phyloP scores from a whole-genome alignment of 2,113 vertebrate species.

The Cebidichthys violaceus region DNA sequence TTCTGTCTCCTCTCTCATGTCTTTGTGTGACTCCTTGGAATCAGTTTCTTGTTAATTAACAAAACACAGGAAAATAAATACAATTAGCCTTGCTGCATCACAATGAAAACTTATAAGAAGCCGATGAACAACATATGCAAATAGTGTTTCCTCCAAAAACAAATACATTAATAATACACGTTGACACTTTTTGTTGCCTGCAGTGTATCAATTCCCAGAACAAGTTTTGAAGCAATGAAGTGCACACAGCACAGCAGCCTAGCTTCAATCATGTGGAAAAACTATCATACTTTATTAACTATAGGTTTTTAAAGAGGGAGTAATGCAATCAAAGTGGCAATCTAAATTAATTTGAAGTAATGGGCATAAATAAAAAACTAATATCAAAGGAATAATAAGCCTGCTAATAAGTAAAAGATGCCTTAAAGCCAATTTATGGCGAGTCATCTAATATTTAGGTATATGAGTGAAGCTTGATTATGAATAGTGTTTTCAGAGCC shows the following conservation, averaged over 20 bases:
- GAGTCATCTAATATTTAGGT: constrained; percentile 1
- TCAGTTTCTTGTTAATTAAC: neutral
- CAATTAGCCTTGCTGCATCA: neutral
- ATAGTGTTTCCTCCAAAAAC: neutral
- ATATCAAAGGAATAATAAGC: neutral
- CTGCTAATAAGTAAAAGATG: neutral
- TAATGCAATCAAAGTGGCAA: neutral
- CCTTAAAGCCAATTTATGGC: neutral
- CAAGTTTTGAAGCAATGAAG: constrained; percentile 3
- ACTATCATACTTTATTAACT: neutral
- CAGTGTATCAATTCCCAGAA: constrained; percentile 11
- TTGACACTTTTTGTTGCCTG: constrained; percentile 9
- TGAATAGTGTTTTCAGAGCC: constrained; percentile 1
- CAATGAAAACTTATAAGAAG: neutral
- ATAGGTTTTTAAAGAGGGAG: neutral
- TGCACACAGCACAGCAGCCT: neutral
- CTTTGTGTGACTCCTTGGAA: neutral
- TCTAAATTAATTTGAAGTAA: neutral
- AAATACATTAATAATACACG: constrained; percentile 26
- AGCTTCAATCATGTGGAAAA: neutral
- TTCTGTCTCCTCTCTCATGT: neutral
- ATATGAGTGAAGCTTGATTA: constrained; percentile 17
- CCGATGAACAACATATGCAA: neutral
- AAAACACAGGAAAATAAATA: neutral
- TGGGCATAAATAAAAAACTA: neutral